phyloP scores from a whole-genome alignment of 1,140 invertebrate species.

The Drosophila neocordata region DNA sequence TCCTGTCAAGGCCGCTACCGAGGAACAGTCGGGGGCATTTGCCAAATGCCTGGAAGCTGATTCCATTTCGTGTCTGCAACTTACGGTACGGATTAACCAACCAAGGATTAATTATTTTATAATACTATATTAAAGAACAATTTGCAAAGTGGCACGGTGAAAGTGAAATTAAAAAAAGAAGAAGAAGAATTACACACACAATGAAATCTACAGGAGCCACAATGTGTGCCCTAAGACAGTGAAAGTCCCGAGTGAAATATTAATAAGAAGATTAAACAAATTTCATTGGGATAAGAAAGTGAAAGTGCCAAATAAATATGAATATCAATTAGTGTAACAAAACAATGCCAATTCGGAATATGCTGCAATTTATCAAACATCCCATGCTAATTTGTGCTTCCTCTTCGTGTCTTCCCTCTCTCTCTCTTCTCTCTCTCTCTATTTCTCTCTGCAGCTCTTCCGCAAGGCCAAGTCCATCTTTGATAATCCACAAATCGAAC shows the following conservation, averaged over 20 bases:
- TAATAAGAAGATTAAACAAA: conserved; percentile 11
- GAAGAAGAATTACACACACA: neutral
- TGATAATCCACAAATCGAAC: conserved; percentile 84
- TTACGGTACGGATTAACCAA: conserved; percentile 83
- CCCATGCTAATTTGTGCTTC: conserved; percentile 40
- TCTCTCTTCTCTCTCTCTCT: conserved; percentile 2
- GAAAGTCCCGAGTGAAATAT: conserved; percentile 33
- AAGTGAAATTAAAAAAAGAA: conserved; percentile 54
- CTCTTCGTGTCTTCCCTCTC: conserved; percentile 38
- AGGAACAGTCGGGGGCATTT: conserved; percentile 72
- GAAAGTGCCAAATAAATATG: conserved; percentile 40
- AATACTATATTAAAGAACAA: conserved; percentile 32
- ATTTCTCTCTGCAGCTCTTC: conserved; percentile 82
- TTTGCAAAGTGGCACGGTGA: conserved; percentile 48
- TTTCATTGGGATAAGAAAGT: conserved; percentile 26
- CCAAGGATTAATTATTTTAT: conserved; percentile 60
- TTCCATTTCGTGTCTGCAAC: conserved; percentile 87
- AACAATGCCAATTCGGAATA: neutral
- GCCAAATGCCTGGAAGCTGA: conserved; percentile 86
- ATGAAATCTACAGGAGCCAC: conserved; percentile 5
- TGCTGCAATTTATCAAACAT: neutral
- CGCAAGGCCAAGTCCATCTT: conserved; percentile 86
- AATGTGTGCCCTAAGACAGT: conserved; percentile 25
- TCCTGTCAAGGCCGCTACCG: conserved; percentile 65
- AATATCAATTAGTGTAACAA: neutral